These are phyloP conservation scores for Caenorhabditis sp. DNA, from an alignment of 2,888 invertebrate species.

Conservation along the genomic window DNA sequence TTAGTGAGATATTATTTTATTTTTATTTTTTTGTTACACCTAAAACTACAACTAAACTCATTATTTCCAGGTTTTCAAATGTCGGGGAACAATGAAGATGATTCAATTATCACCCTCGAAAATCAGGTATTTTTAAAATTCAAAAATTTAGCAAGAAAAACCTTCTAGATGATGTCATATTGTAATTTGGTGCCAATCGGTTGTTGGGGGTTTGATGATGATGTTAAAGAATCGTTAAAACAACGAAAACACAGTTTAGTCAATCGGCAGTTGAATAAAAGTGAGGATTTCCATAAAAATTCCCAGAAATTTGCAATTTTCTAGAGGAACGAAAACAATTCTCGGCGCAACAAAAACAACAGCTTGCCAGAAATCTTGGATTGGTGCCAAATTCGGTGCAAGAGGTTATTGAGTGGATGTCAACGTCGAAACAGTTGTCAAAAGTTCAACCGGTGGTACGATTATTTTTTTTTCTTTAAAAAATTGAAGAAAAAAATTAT, in stretches of 20 bases:
- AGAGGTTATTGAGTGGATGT: conserved; percentile 49
- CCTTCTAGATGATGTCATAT: conserved; percentile 33
- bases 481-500: neutral
- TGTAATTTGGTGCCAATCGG: conserved; percentile 51
- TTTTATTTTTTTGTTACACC: neutral
- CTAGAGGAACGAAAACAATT: conserved; percentile 44
- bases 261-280: conserved; percentile 52
- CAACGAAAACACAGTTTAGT: conserved; percentile 55
- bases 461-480: neutral
- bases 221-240: conserved; percentile 47
- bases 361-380: conserved; percentile 50
- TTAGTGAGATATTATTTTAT: conserved; percentile 9
- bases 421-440: conserved; percentile 18
- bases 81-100: conserved; percentile 16
- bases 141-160: too few relatives aligned
- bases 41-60: neutral
- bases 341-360: conserved; percentile 45
- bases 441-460: conserved; percentile 31
- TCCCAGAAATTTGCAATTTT: too few relatives aligned
- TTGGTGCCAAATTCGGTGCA: conserved; percentile 46
- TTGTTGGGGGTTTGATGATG: conserved; percentile 60
- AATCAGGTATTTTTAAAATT: conserved; percentile 15
- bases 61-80: conserved; percentile 17
- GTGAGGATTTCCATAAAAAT: conserved; percentile 20
- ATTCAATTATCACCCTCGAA: conserved; percentile 20